phyloP scores from a whole-genome alignment of 2,797 vertebrate species.

The Catharus ustulatus region DNA sequence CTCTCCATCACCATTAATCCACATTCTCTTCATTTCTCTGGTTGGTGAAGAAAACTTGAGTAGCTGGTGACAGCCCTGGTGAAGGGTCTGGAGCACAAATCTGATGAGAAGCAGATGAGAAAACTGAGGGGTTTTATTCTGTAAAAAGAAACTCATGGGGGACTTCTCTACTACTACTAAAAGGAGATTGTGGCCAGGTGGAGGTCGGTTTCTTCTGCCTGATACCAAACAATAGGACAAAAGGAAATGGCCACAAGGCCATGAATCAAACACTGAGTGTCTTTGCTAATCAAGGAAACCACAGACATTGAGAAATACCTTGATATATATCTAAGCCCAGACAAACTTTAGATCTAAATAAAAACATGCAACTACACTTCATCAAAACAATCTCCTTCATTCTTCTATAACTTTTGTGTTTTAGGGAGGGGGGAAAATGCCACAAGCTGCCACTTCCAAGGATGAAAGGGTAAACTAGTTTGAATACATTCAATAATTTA shows the following conservation, averaged over 20 bases:
- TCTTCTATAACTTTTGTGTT: background rate
- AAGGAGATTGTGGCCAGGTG: background rate
- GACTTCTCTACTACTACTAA: background rate
- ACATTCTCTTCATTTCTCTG: background rate
- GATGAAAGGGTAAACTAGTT: background rate
- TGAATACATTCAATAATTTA: background rate
- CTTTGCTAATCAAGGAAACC: background rate
- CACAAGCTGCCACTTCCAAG: background rate
- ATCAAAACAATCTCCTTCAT: background rate
- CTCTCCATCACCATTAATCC: background rate
- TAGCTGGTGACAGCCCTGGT: background rate
- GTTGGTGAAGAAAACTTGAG: background rate
- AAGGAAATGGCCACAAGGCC: background rate
- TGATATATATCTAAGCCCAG: background rate
- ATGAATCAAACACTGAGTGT: background rate
- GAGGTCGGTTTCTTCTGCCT: accelerated
- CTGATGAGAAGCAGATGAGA: background rate
- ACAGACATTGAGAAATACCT: background rate
- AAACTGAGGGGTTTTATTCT: background rate
- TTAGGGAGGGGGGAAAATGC: background rate
- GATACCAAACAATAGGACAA: background rate
- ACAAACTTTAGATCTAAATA: background rate
- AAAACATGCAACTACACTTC: background rate
- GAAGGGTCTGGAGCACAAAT: background rate
- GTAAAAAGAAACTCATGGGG: background rate